Base-by-base conservation (phyloP, 2,113 vertebrate species). In the Limanda limanda region DNA sequence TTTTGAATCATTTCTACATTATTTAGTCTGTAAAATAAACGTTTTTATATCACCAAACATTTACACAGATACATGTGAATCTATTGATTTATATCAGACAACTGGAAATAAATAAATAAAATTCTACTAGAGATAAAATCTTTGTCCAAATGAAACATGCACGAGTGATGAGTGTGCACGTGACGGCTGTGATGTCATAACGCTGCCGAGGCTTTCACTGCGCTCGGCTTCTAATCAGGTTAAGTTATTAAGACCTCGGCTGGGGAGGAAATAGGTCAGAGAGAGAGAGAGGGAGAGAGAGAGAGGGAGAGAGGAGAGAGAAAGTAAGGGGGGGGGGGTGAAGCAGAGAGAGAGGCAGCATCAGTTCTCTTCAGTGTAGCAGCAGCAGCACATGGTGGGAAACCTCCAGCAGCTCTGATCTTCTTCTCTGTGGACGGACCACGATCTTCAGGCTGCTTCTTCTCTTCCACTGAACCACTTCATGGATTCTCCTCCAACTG, bases 181-280 rank as follows among this genome's bases (percentile, higher is more conserved):
- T 40, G 71, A 25, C 2, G 24, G 60, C 9, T n/a, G 51, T 68
- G 68, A 66, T 79, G 80, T 42, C 0, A 31, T 65, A 48, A 73
- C 4, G 72, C 56, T 42, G 57, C 68, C 54, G 52, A 81, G 74
- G 77, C 79, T 78, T 66, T 55, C 35, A n/a, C 70, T 60, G 37
- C 42, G 60, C 54, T 27, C 67, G 37, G 60, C 54, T 27, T 65
- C 79, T 94, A 93, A 94, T 94, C 90, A 93, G 92, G 89, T 94
- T 94, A 94, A 91, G 92, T 89, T 92, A 92, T 91, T 93, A 92
- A 83, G 87, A 90, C 88, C 88, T 87, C 65, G 74, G 13, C 15
- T 24, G 77, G 84, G 84, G 75, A 86, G 78, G 92, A 95, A 95
- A 75, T 94, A 78, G 93, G 94, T 95, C 93, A 94, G 74, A 70